phyloP scores from a whole-genome alignment of 30 jellyfish, hydroid and myxozoan genomes.

The Pelagia noctiluca region DNA sequence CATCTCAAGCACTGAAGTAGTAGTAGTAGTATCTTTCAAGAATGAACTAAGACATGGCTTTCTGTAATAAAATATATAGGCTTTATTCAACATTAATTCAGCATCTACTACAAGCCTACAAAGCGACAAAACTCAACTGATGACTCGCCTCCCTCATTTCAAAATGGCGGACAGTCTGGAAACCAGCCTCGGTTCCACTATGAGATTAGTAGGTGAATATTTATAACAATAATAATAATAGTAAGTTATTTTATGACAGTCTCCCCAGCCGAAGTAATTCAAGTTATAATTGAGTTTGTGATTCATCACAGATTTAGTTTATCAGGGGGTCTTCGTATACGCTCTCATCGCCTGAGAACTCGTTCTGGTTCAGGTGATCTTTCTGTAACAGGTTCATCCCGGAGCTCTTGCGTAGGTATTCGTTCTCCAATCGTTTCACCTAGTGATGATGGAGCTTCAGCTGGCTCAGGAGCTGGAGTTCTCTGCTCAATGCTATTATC shows the following conservation, averaged over 20 bases:
- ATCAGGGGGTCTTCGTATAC: conserved; percentile 4
- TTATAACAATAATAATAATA: too few species aligned
- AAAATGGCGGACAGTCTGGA: conserved; percentile 7
- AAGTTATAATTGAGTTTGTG: background rate
- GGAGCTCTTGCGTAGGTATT: background rate
- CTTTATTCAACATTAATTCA: background rate
- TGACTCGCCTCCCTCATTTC: too few species aligned
- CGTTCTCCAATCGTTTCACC: conserved; percentile 5
- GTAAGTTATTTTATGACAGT: background rate
- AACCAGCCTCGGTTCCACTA: conserved; percentile 5
- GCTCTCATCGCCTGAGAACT: background rate
- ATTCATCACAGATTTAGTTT: background rate
- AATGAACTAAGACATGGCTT: background rate
- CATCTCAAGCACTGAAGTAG: too few species aligned
- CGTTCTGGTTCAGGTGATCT: background rate
- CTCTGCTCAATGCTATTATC: background rate
- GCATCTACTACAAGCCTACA: too few species aligned
- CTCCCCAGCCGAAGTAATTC: background rate
- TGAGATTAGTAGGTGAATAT: background rate
- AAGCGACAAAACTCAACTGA: too few species aligned
- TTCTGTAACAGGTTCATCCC: background rate
- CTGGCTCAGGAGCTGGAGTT: conserved; percentile 5
- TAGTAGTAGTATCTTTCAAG: background rate
- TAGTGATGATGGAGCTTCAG: background rate
- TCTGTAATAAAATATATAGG: background rate